Evolutionary conservation across 2,797 vertebrate genomes (phyloP).

Genomic region (Pogonophryne albipinna): DNA sequence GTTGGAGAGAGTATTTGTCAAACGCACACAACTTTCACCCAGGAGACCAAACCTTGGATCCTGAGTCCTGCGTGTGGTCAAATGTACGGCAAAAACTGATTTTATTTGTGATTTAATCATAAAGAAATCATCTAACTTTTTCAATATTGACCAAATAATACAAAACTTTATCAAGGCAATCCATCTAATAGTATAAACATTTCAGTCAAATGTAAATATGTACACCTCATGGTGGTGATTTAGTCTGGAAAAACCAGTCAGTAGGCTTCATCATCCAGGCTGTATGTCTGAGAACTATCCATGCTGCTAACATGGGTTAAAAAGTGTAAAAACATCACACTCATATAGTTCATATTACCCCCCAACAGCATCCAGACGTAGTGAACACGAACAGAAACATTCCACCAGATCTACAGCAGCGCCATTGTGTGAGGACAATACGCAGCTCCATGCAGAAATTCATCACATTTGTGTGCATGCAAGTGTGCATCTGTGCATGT

Average conservation of each 20-base stretch:
- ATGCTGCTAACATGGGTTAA: background rate
- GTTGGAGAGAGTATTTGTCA: background rate
- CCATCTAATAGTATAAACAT: too few species aligned
- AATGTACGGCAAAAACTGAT: background rate
- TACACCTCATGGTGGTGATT: too few species aligned
- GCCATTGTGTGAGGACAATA: slow-evolving; percentile 11
- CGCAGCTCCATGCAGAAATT: background rate
- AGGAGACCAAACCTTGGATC: too few species aligned
- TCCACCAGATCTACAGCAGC: background rate
- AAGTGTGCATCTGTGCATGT: slow-evolving; percentile 16
- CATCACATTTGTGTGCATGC: background rate
- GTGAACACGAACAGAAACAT: background rate
- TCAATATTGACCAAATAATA: background rate
- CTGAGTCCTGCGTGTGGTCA: too few species aligned
- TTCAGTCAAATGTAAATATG: too few species aligned
- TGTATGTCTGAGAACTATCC: too few species aligned
- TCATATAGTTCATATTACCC: background rate
- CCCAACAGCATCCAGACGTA: background rate
- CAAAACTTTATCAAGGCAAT: too few species aligned
- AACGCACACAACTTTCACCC: background rate
- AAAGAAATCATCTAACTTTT: background rate
- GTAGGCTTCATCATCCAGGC: background rate
- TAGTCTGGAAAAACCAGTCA: too few species aligned
- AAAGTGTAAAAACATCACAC: background rate
- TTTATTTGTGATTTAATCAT: background rate